Evolutionary conservation across 2,888 invertebrate genomes (phyloP), one percentile per base, ranked within the genome.

Genomic region (Quadroppia sp.): DNA sequence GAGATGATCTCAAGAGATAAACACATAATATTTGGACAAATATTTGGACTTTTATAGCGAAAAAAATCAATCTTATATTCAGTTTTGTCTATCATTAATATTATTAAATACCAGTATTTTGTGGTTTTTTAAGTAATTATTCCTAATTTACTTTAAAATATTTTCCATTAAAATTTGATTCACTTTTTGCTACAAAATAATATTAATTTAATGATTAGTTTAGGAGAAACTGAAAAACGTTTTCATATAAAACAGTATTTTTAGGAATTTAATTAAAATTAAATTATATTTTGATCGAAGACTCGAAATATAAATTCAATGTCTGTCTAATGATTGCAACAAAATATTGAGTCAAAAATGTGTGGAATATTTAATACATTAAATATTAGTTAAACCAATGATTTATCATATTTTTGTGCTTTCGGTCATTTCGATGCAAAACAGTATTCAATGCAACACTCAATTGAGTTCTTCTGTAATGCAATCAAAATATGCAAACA

Each of bases 181-280:
- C 25, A 25, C 53, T n/a, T 45, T 45, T 13, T 17, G n/a, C 45
- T n/a, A n/a, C 6, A n/a, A 50, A 20, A n/a, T 50, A 50, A 50
- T 20, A n/a, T 50, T 50, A 50, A 50, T 50, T 50, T 7, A 50
- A 20, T n/a, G n/a, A 50, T 50, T 50, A 50, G 50, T 4, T 20
- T 13, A 45, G 20, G 20, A 20, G 20, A 36, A 36, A 36, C 36
- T 36, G 36, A 36, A 36, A 9, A 36, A 4, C 9, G 9, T 36
- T 36, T 36, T 36, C 9, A 9, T 7, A 9, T 7, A 36, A 36
- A 36, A 36, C 36, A 36, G 36, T 53, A 20, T 50, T 20, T 25
- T 53, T 53, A 25, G 53, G 53, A 53, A 53, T 53, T 53, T 53
- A 23, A 53, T 53, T 53, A 53, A 53, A 53, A 53, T 53, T 25